Evolutionary conservation across 2,797 vertebrate species (phyloP).

Genomic region (Podarcis siculus): DNA sequence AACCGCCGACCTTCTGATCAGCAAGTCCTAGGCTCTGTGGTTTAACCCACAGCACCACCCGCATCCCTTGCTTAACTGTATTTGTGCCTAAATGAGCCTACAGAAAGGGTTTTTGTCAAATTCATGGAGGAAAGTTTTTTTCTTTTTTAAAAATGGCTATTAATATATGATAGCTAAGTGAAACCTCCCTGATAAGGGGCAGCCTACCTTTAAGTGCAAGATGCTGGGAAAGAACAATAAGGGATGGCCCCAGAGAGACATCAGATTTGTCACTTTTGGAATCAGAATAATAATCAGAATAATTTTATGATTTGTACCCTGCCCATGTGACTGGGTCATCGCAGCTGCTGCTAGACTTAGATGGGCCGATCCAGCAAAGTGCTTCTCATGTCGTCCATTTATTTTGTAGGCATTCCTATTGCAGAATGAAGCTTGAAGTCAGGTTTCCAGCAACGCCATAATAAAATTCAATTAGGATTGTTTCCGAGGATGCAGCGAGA

Average conservation of each 20-base stretch:
- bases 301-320: too few species aligned
- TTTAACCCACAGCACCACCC: too few species aligned
- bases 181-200: not conserved
- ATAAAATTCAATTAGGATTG: slow-evolving; percentile 43
- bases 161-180: not conserved
- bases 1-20: too few species aligned
- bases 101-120: not conserved
- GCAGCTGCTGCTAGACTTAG: too few species aligned
- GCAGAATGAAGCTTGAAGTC: not conserved
- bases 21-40: too few species aligned
- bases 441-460: slow-evolving; percentile 17
- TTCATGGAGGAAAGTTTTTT: not conserved
- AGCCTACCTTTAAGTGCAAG: not conserved
- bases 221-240: not conserved
- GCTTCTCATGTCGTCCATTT: too few species aligned
- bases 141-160: not conserved
- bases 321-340: too few species aligned
- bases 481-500: not conserved
- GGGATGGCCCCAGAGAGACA: not conserved
- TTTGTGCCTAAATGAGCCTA: not conserved
- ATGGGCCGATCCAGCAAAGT: not conserved
- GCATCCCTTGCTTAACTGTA: slow-evolving; percentile 31
- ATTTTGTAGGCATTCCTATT: not conserved
- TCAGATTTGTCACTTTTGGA: fast-evolving
- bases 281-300: not conserved